Evolutionary conservation across 2,113 vertebrate genomes (phyloP).

Genomic region (Tenebrosternarchus preto): DNA sequence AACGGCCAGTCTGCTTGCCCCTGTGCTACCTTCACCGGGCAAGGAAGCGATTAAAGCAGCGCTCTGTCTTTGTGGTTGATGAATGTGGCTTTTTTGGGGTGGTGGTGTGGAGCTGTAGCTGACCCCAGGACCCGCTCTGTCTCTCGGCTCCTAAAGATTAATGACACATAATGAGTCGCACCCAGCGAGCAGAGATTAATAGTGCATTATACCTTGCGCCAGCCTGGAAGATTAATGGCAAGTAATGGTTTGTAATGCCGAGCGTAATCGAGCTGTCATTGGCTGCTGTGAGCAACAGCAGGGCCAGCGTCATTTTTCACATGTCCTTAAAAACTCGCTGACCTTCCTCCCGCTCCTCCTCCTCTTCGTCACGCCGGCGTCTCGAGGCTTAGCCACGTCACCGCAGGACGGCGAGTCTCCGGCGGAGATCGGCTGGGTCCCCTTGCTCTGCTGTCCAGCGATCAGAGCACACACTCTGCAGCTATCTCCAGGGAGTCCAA

Average conservation of each 20-base stretch:
- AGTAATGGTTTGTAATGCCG: slow-evolving; percentile 58
- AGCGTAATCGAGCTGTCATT: slow-evolving; percentile 59
- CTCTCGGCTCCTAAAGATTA: slow-evolving; percentile 49
- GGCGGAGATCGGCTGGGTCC: background rate
- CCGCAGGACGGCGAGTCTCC: background rate
- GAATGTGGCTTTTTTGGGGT: slow-evolving; percentile 38
- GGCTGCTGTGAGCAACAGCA: slow-evolving; percentile 56
- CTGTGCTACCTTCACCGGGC: slow-evolving; percentile 37
- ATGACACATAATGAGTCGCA: slow-evolving; percentile 55
- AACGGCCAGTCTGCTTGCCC: slow-evolving; percentile 37
- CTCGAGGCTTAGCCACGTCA: slow-evolving; percentile 5
- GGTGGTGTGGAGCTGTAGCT: slow-evolving; percentile 30
- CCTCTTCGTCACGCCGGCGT: background rate
- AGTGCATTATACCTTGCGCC: slow-evolving; percentile 49
- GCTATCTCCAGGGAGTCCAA: too few relatives aligned
- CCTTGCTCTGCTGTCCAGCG: background rate
- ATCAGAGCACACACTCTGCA: background rate
- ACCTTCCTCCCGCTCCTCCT: slow-evolving; percentile 6
- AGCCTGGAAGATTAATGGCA: slow-evolving; percentile 63
- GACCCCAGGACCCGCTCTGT: slow-evolving; percentile 39
- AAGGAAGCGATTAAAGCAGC: slow-evolving; percentile 56
- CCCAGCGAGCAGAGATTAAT: slow-evolving; percentile 59
- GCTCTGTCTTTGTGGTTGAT: slow-evolving; percentile 40
- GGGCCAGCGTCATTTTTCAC: slow-evolving; percentile 53
- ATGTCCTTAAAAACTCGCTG: slow-evolving; percentile 27